phyloP scores from a whole-genome alignment of 2,888 invertebrate species.

The Pandemis heparana region DNA sequence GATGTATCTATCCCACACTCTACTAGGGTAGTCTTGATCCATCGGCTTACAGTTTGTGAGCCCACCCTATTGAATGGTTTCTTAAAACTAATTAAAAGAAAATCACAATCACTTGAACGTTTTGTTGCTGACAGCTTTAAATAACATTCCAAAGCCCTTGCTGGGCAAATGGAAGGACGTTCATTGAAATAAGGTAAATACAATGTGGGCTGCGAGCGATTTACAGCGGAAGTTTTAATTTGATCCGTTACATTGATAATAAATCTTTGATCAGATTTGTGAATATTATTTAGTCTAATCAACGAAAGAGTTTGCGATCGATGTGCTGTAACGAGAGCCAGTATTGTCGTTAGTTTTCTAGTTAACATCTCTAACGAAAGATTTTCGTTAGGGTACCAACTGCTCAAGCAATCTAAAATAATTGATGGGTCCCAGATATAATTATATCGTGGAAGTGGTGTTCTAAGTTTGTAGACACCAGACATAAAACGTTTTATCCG shows the following conservation, averaged over 20 bases:
- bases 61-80: not conserved
- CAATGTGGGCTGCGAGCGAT: slow-evolving; percentile 2
- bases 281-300: not conserved
- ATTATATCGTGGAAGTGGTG: too few species aligned
- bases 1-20: too few species aligned
- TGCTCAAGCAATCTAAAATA: not conserved
- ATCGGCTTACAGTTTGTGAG: too few species aligned
- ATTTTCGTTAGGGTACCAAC: slow-evolving; percentile 1
- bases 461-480: too few species aligned
- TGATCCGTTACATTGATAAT: slow-evolving; percentile 4
- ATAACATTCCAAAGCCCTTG: not conserved
- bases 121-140: too few species aligned
- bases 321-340: slow-evolving; percentile 9
- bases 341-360: not conserved
- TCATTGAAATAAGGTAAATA: slow-evolving; percentile 5
- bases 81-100: slow-evolving; percentile 14
- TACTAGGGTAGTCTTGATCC: too few species aligned
- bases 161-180: slow-evolving; percentile 6
- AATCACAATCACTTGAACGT: not conserved
- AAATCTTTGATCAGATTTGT: not conserved
- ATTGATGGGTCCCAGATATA: too few species aligned
- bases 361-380: not conserved
- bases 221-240: slow-evolving; percentile 7
- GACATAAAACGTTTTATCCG: too few species aligned
- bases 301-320: slow-evolving; percentile 3